Evolutionary conservation across 2,797 vertebrate species (phyloP), one percentile per base, ranked within the genome.

Genomic region (Psittacula derbiana): DNA sequence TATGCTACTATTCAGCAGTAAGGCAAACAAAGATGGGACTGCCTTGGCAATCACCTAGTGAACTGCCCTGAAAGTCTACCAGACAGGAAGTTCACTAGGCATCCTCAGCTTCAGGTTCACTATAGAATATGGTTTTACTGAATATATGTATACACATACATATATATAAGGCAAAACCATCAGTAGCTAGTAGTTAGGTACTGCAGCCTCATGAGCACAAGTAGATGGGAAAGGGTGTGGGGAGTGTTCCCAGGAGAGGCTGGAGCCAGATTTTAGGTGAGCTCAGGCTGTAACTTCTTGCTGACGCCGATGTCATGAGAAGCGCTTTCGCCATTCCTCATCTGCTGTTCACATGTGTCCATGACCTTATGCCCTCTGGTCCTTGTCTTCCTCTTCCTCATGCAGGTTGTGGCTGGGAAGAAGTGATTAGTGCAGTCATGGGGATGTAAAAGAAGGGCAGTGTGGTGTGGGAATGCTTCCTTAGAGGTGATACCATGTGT

Each of bases 321-420:
- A 61, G 24, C 1, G 1, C 50, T 73, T 15, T 70, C 6, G 2
- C 47, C 1, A 4, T 27, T 47, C 23, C 16, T 60, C 40, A 43
- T 43, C 24, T 5, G 0, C 33, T 11, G 9, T 38, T 4, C 10
- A 4, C 5, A 0, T 1, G 1, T 50, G 40, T 40, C 40, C 12
- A 2, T 47, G 69, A 3, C 28, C 16, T 64, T 6, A 6, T 67
- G 40, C 13, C 44, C 20, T 16, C 55, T 88, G 53, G 25, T 52
- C 41, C 28, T 55, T 3, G 1, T 16, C 66, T 55, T 64, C 24
- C 62, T 72, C 28, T 73, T 28, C 33, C 17, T 73, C 21, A 4
- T 23, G 38, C 14, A 46, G 36, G 10, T 44, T 61, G n/a, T 50
- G n/a, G 11, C 36, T 64, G 49, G 74, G 53, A 81, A 79, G 41